These are phyloP conservation scores for Recurvirostra avosetta DNA, from an alignment of 2,113 vertebrate genomes.

Conservation along the genomic window DNA sequence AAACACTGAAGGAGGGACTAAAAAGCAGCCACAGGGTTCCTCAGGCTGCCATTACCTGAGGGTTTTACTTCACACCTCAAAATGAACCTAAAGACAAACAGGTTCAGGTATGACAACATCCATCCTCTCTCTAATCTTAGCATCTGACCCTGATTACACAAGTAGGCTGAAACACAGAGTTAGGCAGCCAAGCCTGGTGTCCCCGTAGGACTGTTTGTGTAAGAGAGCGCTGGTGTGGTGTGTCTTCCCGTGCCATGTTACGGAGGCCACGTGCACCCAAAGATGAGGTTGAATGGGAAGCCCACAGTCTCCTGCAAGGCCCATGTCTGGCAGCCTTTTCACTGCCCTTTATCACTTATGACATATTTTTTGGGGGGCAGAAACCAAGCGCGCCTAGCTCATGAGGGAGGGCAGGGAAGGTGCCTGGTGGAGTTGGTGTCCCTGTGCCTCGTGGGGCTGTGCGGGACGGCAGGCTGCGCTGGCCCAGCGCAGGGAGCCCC, in stretches of 20 bases:
- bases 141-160: not conserved
- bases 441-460: accelerated
- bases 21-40: not conserved
- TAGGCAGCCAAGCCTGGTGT: not conserved
- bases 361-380: too few relatives aligned
- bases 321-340: not conserved
- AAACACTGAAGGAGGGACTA: not conserved
- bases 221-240: accelerated
- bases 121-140: not conserved
- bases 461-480: accelerated
- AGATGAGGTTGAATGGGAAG: not conserved
- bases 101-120: too few relatives aligned
- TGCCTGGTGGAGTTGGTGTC: not conserved
- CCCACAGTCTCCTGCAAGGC: not conserved
- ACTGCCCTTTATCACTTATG: not conserved
- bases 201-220: too few relatives aligned
- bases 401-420: not conserved
- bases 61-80: not conserved
- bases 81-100: not conserved
- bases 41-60: not conserved
- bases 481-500: accelerated
- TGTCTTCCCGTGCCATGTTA: accelerated
- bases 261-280: accelerated
- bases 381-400: not conserved
- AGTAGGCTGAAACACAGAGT: not conserved